Evolutionary conservation across 2,888 invertebrate genomes (phyloP).

Genomic region (Caenorhabditis japonica): DNA sequence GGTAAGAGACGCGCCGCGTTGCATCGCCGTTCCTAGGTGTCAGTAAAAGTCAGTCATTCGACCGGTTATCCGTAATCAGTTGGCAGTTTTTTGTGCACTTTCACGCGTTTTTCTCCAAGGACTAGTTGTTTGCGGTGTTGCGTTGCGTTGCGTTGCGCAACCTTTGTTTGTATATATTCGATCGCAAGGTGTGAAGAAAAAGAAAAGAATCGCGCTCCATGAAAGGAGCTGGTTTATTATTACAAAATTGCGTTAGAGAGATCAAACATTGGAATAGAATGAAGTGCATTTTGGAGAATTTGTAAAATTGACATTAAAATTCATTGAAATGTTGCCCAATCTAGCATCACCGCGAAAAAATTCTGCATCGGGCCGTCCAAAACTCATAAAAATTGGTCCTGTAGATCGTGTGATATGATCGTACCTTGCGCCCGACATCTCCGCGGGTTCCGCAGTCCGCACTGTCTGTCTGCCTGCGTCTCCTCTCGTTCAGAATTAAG

Average conservation of each 20-base stretch:
- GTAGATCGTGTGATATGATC: too few relatives aligned
- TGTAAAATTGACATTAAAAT: too few relatives aligned
- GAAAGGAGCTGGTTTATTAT: conserved; percentile 10
- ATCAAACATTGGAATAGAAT: not conserved
- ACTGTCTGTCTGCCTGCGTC: conserved; percentile 12
- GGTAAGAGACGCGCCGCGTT: conserved; percentile 21
- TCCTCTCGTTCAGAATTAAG: too few relatives aligned
- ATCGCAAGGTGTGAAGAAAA: conserved; percentile 12
- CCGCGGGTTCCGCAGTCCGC: too few relatives aligned
- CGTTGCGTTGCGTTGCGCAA: conserved; percentile 35
- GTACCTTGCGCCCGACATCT: too few relatives aligned
- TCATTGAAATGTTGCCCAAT: too few relatives aligned
- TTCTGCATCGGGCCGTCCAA: too few relatives aligned
- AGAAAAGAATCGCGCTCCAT: too few relatives aligned
- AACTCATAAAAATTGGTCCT: too few relatives aligned
- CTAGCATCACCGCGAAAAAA: too few relatives aligned
- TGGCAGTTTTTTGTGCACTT: conserved; percentile 43
- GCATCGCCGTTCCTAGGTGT: conserved; percentile 31
- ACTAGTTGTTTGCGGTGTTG: too few relatives aligned
- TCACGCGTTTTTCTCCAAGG: conserved; percentile 24
- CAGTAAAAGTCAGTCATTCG: conserved; percentile 25
- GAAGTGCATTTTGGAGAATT: not conserved
- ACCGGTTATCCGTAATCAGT: conserved; percentile 29
- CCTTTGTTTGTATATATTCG: conserved; percentile 24
- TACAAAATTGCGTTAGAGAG: too few relatives aligned